Conservation (phyloP, 2,113 vertebrate species). For the Lagopus muta region DNA sequence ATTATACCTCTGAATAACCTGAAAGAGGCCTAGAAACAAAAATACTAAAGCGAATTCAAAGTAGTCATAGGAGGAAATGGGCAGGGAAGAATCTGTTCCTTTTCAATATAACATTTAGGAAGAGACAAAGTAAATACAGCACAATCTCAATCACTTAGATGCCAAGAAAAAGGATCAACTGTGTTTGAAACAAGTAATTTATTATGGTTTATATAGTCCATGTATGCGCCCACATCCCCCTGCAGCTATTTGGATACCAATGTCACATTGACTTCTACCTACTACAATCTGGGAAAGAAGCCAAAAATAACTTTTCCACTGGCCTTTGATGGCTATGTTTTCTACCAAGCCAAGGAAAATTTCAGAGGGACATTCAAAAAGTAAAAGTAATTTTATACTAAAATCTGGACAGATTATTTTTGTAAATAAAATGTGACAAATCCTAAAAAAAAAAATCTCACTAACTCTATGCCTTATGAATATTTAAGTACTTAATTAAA, state of each 20-base stretch:
- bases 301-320: slow-evolving; percentile 67
- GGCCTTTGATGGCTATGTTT: slow-evolving; percentile 49
- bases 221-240: slow-evolving; percentile 21
- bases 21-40: slow-evolving; percentile 39
- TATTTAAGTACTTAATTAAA: not conserved
- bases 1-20: not conserved
- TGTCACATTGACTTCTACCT: slow-evolving; percentile 45
- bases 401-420: not conserved
- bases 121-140: slow-evolving; percentile 44
- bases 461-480: not conserved
- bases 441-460: not conserved
- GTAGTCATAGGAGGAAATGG: not conserved
- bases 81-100: slow-evolving; percentile 35
- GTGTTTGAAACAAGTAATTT: slow-evolving; percentile 58
- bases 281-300: slow-evolving; percentile 31
- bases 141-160: slow-evolving; percentile 13
- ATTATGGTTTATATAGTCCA: slow-evolving; percentile 28
- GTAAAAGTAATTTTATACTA: not conserved
- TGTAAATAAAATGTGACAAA: not conserved
- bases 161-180: slow-evolving; percentile 56
- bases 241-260: slow-evolving; percentile 35
- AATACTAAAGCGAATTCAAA: not conserved
- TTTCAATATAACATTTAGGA: slow-evolving; percentile 41
- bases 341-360: slow-evolving; percentile 43
- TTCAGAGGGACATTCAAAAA: slow-evolving; percentile 39